phyloP scores from a whole-genome alignment of 2,888 invertebrate species.

The Endotricha flammealis region DNA sequence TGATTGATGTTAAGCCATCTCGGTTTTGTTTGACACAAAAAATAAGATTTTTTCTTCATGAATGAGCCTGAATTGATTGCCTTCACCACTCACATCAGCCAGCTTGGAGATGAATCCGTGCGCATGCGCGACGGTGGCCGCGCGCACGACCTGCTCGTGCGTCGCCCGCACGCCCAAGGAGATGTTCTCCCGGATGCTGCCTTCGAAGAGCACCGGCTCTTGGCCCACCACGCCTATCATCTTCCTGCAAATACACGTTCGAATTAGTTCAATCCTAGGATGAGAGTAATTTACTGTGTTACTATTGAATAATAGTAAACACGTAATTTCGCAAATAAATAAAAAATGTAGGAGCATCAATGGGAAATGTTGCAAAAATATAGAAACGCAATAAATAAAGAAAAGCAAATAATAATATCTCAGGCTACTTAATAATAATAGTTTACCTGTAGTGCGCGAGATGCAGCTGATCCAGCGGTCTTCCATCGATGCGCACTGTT shows the following conservation, averaged over 20 bases:
- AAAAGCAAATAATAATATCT: too few species aligned
- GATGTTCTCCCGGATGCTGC: slow-evolving; percentile 84
- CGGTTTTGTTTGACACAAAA: too few species aligned
- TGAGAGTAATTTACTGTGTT: too few species aligned
- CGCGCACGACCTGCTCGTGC: slow-evolving; percentile 81
- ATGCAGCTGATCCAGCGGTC: slow-evolving; percentile 80
- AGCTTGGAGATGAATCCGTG: slow-evolving; percentile 86
- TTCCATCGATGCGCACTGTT: slow-evolving; percentile 80
- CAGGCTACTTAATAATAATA: neutral
- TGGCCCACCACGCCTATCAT: slow-evolving; percentile 94
- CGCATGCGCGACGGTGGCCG: slow-evolving; percentile 86
- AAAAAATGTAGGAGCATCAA: too few species aligned
- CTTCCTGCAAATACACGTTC: slow-evolving; percentile 23
- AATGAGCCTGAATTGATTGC: too few species aligned
- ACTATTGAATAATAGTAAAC: too few species aligned
- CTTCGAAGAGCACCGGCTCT: slow-evolving; percentile 91
- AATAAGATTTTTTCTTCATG: too few species aligned
- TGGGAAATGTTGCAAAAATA: too few species aligned
- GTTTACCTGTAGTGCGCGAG: slow-evolving; percentile 61
- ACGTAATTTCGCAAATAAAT: too few species aligned
- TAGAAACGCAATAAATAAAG: too few species aligned
- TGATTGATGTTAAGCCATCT: too few species aligned
- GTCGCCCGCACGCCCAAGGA: slow-evolving; percentile 87
- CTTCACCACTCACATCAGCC: slow-evolving; percentile 81
- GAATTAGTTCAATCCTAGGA: too few species aligned